Conservation (phyloP, 1,140 invertebrate genomes). For the Drosophila yakuba region DNA sequence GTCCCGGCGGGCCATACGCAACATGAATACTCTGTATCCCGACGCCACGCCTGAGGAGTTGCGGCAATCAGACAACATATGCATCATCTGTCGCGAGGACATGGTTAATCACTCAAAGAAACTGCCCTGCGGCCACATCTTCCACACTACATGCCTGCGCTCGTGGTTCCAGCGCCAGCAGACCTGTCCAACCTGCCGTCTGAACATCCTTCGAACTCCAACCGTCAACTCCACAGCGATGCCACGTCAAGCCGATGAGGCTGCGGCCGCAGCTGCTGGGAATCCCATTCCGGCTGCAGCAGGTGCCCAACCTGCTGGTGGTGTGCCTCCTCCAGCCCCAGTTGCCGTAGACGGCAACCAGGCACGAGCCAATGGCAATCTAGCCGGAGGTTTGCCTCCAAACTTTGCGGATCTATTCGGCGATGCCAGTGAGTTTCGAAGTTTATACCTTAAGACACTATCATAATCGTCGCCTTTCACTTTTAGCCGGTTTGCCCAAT, state of each 20-base stretch:
- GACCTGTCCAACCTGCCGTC: slow-evolving; percentile 99
- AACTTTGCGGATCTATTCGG: slow-evolving; percentile 62
- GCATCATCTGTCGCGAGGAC: slow-evolving; percentile 95
- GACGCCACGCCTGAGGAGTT: slow-evolving; percentile 98
- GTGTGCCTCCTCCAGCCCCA: slow-evolving; percentile 1
- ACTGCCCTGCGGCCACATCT: slow-evolving; percentile 99
- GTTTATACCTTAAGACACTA: too few relatives aligned
- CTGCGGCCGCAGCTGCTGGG: slow-evolving; percentile 47
- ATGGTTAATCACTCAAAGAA: slow-evolving; percentile 95
- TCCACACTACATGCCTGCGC: slow-evolving; percentile 98
- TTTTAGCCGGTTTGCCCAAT: slow-evolving; percentile 45
- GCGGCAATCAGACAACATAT: slow-evolving; percentile 97
- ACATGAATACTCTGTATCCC: slow-evolving; percentile 99
- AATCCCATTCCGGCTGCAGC: slow-evolving; percentile 33
- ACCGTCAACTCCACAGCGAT: slow-evolving; percentile 81
- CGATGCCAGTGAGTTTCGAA: slow-evolving; percentile 59
- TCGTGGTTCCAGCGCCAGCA: slow-evolving; percentile 99
- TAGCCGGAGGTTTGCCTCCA: slow-evolving; percentile 19
- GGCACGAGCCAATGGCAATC: slow-evolving; percentile 22
- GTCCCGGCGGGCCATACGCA: slow-evolving; percentile 97
- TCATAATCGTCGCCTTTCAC: neutral
- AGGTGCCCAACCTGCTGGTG: slow-evolving; percentile 34
- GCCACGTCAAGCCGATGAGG: slow-evolving; percentile 84
- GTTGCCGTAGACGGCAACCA: slow-evolving; percentile 17
- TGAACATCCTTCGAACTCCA: slow-evolving; percentile 95